Conservation (phyloP, 2,797 vertebrate species). For the Typhlichthys subterraneus region DNA sequence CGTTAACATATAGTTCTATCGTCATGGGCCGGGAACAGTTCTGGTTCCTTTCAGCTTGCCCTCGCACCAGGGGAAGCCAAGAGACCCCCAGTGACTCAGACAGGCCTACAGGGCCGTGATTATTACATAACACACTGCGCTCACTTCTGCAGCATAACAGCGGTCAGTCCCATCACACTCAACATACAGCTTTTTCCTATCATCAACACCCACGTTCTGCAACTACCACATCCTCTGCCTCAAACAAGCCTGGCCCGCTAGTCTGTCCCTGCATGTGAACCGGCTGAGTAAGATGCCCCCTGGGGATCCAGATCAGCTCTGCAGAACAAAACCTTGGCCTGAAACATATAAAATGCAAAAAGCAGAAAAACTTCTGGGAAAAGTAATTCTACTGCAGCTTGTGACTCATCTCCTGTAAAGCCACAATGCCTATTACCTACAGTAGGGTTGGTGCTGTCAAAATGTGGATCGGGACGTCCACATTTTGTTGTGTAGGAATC, state of each 20-base stretch:
- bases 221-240: constrained; percentile 21
- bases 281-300: constrained; percentile 48
- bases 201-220: constrained; percentile 22
- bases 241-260: constrained; percentile 37
- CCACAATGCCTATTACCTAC: constrained; percentile 16
- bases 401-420: constrained; percentile 57
- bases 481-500: no score
- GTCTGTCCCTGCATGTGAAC: constrained; percentile 49
- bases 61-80: constrained; percentile 28
- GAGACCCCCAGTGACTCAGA: constrained; percentile 33
- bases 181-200: constrained; percentile 21
- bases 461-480: no score
- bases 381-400: constrained; percentile 32
- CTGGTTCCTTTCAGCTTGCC: constrained; percentile 13
- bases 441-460: neutral
- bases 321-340: constrained; percentile 37
- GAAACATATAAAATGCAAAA: constrained; percentile 41
- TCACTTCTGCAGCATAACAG: constrained; percentile 49
- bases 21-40: constrained; percentile 1
- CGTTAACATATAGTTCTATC: neutral
- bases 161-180: constrained; percentile 35
- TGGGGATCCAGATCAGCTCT: constrained; percentile 12
- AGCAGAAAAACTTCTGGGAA: constrained; percentile 15
- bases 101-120: constrained; percentile 33
- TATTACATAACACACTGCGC: constrained; percentile 50